These are phyloP conservation scores for Luperina testacea DNA, from an alignment of 2,888 invertebrate species.

Conservation along the genomic window DNA sequence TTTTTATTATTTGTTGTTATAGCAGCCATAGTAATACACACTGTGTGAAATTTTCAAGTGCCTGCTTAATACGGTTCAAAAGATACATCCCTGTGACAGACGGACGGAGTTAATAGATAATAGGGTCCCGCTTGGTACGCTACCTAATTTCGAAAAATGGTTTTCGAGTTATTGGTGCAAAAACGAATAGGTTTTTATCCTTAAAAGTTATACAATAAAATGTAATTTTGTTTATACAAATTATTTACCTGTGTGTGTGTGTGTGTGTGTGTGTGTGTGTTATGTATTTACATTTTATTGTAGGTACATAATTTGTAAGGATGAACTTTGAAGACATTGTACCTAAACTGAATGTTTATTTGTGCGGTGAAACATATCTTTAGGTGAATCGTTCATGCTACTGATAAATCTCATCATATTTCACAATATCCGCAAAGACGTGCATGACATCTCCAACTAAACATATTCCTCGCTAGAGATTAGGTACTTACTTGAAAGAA, in stretches of 20 bases:
- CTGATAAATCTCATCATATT: slow-evolving; percentile 1
- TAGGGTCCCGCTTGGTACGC: not conserved
- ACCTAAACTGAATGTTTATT: not conserved
- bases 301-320: not conserved
- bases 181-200: not conserved
- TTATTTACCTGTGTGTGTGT: too few relatives aligned
- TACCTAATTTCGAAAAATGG: not conserved
- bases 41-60: not conserved
- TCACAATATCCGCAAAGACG: slow-evolving; percentile 11
- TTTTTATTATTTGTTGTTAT: not conserved
- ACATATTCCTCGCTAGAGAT: slow-evolving; percentile 7
- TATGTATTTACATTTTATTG: too few relatives aligned
- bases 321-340: not conserved
- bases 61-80: not conserved
- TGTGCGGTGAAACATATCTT: not conserved
- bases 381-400: slow-evolving; percentile 1
- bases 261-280: too few relatives aligned
- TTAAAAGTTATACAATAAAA: not conserved
- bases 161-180: not conserved
- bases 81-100: not conserved
- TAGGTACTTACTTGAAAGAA: slow-evolving; percentile 22
- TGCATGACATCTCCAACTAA: slow-evolving; percentile 8
- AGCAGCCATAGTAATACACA: not conserved
- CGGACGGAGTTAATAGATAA: not conserved
- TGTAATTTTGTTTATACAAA: too few relatives aligned